Evolutionary conservation across 2,888 invertebrate genomes (phyloP).

Genomic region (Allolobophora icterica): DNA sequence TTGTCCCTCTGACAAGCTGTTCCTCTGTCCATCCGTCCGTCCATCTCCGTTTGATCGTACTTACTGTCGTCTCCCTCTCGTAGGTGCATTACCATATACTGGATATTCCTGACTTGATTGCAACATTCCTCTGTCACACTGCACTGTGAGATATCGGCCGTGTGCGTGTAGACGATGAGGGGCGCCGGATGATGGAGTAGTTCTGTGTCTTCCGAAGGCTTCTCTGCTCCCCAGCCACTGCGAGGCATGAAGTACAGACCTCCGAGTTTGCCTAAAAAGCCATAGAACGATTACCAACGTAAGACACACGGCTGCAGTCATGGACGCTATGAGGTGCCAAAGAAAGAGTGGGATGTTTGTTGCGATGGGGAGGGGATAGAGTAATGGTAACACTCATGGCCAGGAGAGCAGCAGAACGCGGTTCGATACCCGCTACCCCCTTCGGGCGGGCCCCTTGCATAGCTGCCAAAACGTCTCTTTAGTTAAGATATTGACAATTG

Average conservation of each 20-base stretch:
- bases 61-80: neutral
- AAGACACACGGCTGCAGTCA: too few species aligned
- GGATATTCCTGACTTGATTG: slow-evolving; percentile 21
- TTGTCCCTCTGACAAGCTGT: neutral
- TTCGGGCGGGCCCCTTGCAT: too few species aligned
- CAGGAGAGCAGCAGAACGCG: too few species aligned
- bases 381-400: too few species aligned
- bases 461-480: too few species aligned
- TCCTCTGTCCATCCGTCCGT: too few species aligned
- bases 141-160: slow-evolving; percentile 10
- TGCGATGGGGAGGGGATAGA: too few species aligned
- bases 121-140: neutral
- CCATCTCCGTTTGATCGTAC: too few species aligned
- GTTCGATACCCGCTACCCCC: too few species aligned
- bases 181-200: neutral
- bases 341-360: too few species aligned
- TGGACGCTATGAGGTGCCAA: too few species aligned
- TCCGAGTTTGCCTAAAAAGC: neutral
- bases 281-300: neutral
- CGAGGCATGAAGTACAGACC: neutral
- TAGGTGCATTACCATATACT: neutral
- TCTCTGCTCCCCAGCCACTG: neutral
- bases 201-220: neutral
- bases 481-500: too few species aligned
- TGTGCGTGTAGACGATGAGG: neutral